These are phyloP conservation scores for Olivierus martensii DNA, from an alignment of 1,140 invertebrate species.

Conservation along the genomic window DNA sequence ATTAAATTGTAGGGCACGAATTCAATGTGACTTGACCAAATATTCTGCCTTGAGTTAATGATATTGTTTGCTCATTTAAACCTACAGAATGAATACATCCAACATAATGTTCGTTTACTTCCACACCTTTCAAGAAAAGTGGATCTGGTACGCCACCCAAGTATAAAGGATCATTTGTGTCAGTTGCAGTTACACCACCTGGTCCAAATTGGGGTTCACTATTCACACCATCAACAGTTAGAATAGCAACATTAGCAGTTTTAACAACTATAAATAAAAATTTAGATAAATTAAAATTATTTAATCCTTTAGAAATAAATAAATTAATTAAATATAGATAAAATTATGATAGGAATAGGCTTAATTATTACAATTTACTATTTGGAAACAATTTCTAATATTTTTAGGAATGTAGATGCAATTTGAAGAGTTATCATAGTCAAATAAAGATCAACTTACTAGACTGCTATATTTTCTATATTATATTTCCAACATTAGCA, in stretches of 20 bases:
- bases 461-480: no score
- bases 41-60: constrained; percentile 27
- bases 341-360: no score
- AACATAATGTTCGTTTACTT: constrained; percentile 50
- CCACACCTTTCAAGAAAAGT: constrained; percentile 34
- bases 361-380: no score
- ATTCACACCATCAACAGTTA: constrained; percentile 62
- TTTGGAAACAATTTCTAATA: no score
- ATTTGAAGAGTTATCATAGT: no score
- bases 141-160: constrained; percentile 66
- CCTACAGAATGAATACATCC: constrained; percentile 52
- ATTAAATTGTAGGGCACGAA: constrained; percentile 55
- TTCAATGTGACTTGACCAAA: constrained; percentile 51
- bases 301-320: no score
- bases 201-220: constrained; percentile 48
- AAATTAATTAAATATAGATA: no score
- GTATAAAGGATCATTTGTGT: constrained; percentile 71
- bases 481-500: no score
- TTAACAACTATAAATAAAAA: constrained; percentile 53
- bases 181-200: constrained; percentile 46
- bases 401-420: no score
- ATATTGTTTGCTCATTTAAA: constrained; percentile 21
- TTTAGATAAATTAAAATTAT: no score
- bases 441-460: no score
- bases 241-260: constrained; percentile 61